A percentile compares a stretch with the other conserved stretches of the same genome.
Evolutionary conservation across 2,797 vertebrate species (phyloP).

Genomic region (Tarsius wallacei): DNA sequence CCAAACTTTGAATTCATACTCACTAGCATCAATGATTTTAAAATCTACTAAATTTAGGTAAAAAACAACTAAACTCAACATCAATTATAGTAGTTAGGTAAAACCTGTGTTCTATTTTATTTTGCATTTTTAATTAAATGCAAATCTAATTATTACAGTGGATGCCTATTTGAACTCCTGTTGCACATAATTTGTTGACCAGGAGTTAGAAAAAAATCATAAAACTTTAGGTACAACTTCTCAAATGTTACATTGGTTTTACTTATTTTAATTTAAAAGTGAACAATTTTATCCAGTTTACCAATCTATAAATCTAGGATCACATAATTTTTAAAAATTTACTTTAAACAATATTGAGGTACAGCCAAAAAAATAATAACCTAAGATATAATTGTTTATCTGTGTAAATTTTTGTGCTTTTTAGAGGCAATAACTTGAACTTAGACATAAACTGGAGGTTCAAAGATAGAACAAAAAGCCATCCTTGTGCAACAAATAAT

Average conservation of each 20-base stretch:
- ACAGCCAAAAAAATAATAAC: background rate
- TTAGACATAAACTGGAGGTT: background rate
- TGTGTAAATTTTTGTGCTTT: background rate
- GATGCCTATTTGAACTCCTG: background rate
- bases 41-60: background rate
- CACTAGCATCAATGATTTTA: background rate
- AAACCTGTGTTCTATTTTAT: slow-evolving; percentile 23
- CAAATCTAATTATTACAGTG: background rate
- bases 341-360: slow-evolving; percentile 57
- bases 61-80: background rate
- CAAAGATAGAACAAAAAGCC: background rate
- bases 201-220: background rate
- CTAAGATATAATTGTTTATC: background rate
- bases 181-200: background rate
- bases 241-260: background rate
- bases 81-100: background rate
- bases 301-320: background rate
- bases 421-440: background rate
- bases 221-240: slow-evolving; percentile 26
- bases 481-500: background rate
- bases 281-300: background rate
- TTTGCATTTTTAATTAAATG: slow-evolving; percentile 56
- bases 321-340: slow-evolving; percentile 27
- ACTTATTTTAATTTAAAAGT: slow-evolving; percentile 44
- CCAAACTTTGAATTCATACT: background rate